These are phyloP conservation scores for Peromyscus attwateri DNA, from an alignment of 2,797 vertebrate genomes.

Conservation along the genomic window DNA sequence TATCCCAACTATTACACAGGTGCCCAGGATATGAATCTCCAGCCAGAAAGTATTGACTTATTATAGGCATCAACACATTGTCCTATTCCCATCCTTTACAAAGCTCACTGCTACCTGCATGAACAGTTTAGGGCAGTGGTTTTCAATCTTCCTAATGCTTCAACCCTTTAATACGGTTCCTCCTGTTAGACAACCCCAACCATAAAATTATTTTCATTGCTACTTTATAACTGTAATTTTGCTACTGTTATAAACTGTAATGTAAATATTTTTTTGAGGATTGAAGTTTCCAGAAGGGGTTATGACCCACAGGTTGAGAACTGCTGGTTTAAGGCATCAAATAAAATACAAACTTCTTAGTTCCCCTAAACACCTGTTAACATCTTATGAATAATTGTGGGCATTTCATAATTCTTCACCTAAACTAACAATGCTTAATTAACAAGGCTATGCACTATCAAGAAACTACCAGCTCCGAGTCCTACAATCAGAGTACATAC, in stretches of 20 bases:
- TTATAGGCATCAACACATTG: not conserved
- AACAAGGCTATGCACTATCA: not conserved
- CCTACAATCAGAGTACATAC: conserved; percentile 5
- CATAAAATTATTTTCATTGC: not conserved
- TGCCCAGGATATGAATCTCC: not conserved
- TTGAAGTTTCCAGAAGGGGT: no score
- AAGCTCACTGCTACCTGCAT: conserved; percentile 1
- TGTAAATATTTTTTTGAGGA: not conserved
- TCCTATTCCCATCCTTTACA: not conserved
- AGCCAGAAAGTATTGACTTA: conserved; percentile 28
- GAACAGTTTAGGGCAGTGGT: not conserved
- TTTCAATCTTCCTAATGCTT: not conserved
- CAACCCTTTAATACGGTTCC: not conserved
- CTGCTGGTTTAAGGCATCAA: not conserved
- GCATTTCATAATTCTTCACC: conserved; percentile 43
- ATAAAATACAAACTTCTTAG: conserved; percentile 55
- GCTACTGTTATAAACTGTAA: not conserved
- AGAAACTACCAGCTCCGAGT: not conserved
- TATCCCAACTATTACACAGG: not conserved
- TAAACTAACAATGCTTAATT: conserved; percentile 60
- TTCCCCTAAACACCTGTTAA: conserved; percentile 53
- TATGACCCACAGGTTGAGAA: not conserved
- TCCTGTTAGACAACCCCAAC: not conserved
- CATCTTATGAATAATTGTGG: conserved; percentile 22
- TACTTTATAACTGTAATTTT: not conserved